Evolutionary conservation across 1,140 invertebrate species (phyloP), one percentile per base, ranked within the genome.

Genomic region (Drosophila watanabei): DNA sequence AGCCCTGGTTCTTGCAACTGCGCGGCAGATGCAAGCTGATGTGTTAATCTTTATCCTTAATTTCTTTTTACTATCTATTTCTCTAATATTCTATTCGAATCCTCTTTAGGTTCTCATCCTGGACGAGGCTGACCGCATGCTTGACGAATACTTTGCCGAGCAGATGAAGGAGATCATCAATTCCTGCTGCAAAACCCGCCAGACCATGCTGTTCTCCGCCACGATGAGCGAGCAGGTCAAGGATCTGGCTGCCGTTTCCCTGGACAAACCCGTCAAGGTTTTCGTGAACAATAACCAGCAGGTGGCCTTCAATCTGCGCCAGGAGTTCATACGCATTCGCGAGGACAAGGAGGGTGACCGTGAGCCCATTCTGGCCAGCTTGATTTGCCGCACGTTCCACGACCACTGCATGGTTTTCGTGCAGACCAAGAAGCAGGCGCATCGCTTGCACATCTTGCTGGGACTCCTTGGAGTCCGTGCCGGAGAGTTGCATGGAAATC

Each of bases 181-280:
- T 37, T 96, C 98, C 76, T 99, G 99, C 94, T 95, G 97, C 4
- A 95, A 96, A 45, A 98, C 96, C n/a, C 94, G 98, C n/a, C 98
- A 99, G 94, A 99, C 98, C 0, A 97, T 99, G 95, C 94, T 99
- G 20, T 99, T 99, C 94, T 99, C 99, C 3, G 99, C 99, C 14
- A 99, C 99, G 3, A 99, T 99, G 98, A 99, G 98, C 5, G 98
- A 99, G 54, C 96, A 98, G 94, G 98, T 99, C 0, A 96, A 98
- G 94, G 98, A 99, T 94, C 94, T 99, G 48, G 98, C 98, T 0
- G 95, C 97, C 3, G 96, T 99, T 1, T 99, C 98, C 0, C 94
- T 99, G 6, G 96, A 97, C 49, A 97, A 98, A 73, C 99, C 99
- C 1, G 96, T 99, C 10, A 98, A 97, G 94, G 95, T 99, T 60